A percentile compares a stretch with the other conserved stretches of the same genome.
Evolutionary conservation across 2,113 vertebrate species (phyloP).

Genomic region (Eudyptes chrysolophus): DNA sequence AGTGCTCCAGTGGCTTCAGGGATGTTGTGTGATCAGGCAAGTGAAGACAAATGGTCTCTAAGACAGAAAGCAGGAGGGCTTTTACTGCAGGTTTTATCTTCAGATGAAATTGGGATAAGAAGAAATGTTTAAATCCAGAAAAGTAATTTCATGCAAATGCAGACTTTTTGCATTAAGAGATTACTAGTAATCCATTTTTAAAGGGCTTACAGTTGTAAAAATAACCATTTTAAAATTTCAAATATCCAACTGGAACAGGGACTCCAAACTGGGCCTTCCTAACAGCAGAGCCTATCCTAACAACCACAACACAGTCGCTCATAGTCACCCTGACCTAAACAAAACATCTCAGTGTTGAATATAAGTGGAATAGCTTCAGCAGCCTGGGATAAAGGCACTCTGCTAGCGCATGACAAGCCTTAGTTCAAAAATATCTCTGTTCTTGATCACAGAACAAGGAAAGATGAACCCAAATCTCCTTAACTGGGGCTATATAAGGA

Average conservation of each 20-base stretch:
- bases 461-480: not conserved
- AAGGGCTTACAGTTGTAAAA: not conserved
- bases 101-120: not conserved
- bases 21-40: not conserved
- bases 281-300: not conserved
- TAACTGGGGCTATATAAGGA: not conserved
- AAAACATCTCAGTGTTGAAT: not conserved
- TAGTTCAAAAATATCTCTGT: not conserved
- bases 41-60: not conserved
- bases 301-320: not conserved
- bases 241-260: not conserved
- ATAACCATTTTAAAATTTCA: not conserved
- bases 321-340: not conserved
- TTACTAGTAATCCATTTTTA: not conserved
- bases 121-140: not conserved
- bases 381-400: not conserved
- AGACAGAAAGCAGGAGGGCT: not conserved
- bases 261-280: not conserved
- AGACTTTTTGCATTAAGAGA: not conserved
- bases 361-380: not conserved
- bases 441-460: not conserved
- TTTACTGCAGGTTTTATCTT: not conserved
- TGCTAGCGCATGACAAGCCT: not conserved
- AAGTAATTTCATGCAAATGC: not conserved
- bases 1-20: not conserved